Evolutionary conservation across 1,140 invertebrate genomes (phyloP).

Genomic region (Nasonia vitripennis): DNA sequence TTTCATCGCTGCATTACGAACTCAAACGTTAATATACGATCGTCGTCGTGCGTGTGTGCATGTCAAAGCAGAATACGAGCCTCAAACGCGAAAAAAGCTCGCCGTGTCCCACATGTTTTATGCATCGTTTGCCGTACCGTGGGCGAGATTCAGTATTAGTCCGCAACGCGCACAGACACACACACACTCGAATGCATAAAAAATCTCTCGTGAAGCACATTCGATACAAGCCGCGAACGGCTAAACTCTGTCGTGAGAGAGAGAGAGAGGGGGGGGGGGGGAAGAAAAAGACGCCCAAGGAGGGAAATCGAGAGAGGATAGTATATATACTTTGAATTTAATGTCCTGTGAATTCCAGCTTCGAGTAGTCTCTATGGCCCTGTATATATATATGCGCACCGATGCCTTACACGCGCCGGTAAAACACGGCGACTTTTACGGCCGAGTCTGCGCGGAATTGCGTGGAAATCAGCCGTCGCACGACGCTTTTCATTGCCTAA

Average conservation of each 20-base stretch:
- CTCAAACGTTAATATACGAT: neutral
- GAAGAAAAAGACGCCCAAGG: neutral
- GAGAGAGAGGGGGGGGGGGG: no score
- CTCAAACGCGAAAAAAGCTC: neutral
- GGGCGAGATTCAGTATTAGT: neutral
- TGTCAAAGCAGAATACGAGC: neutral
- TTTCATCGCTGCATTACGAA: neutral
- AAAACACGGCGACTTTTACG: constrained; percentile 34
- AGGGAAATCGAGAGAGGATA: neutral
- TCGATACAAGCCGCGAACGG: no score
- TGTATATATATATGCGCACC: neutral
- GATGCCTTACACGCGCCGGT: constrained; percentile 16
- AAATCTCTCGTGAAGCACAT: neutral
- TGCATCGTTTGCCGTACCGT: constrained; percentile 11
- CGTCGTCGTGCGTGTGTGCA: no score
- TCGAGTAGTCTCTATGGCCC: constrained; percentile 7
- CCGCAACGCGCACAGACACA: neutral
- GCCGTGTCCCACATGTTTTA: constrained; percentile 6
- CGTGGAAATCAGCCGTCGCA: neutral
- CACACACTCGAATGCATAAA: constrained; percentile 9
- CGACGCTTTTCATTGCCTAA: constrained; percentile 31
- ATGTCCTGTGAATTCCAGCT: constrained; percentile 42
- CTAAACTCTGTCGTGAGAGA: neutral
- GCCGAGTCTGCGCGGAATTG: constrained; percentile 26
- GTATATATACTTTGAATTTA: constrained; percentile 39